A percentile compares a stretch with the other conserved stretches of the same genome.
These are phyloP conservation scores for Callithrix jacchus DNA, from an alignment of 2,113 vertebrate species.

Conservation along the genomic window DNA sequence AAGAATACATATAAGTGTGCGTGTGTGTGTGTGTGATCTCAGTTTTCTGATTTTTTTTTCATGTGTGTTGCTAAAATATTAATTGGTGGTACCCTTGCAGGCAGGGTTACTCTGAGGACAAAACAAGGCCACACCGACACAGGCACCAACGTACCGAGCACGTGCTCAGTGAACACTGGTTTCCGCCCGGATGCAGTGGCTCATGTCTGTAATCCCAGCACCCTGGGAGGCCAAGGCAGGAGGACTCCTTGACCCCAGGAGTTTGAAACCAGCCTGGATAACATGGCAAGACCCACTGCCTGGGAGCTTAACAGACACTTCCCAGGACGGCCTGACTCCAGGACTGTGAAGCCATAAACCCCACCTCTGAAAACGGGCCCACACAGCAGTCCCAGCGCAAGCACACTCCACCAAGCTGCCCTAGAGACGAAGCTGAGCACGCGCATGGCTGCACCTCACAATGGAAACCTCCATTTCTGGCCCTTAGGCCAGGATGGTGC, in stretches of 20 bases:
- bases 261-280: no score
- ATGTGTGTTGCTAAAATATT: background rate
- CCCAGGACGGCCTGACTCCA: background rate
- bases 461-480: background rate
- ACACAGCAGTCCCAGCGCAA: background rate
- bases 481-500: background rate
- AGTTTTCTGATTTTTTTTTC: background rate
- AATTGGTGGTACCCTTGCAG: no score
- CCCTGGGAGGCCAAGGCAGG: no score
- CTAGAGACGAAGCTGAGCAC: fast-evolving
- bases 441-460: fast-evolving
- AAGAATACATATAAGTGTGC: background rate
- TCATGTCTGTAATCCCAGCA: no score
- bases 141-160: background rate
- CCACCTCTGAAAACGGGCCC: no score
- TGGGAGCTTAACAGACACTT: background rate
- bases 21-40: background rate
- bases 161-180: background rate
- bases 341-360: fast-evolving
- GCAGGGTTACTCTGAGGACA: background rate
- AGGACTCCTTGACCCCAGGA: no score
- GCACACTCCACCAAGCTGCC: fast-evolving
- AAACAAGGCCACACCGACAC: background rate
- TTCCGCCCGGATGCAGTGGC: background rate
- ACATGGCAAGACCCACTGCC: background rate